Conservation (phyloP, 2,113 vertebrate species). For the Pao palembangensis region DNA sequence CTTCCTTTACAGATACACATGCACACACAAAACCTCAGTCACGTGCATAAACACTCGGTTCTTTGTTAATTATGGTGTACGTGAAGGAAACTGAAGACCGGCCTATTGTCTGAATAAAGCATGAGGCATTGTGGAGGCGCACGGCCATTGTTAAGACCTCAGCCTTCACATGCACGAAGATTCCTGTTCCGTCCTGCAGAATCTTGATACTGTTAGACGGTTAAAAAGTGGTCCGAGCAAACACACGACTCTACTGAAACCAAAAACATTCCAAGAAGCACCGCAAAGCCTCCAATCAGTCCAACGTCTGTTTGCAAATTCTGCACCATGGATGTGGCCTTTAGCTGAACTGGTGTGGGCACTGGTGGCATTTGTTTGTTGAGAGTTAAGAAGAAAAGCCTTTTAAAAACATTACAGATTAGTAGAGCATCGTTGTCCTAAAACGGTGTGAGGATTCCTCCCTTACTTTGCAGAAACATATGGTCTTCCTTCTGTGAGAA, state of each 20-base stretch:
- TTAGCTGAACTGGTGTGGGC: slow-evolving; percentile 12
- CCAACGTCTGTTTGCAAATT: slow-evolving; percentile 5
- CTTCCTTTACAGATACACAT: neutral
- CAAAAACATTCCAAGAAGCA: slow-evolving; percentile 10
- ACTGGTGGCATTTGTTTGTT: slow-evolving; percentile 26
- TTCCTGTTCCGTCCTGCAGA: neutral
- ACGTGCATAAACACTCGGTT: slow-evolving; percentile 18
- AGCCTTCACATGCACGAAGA: slow-evolving; percentile 43
- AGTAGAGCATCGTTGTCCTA: slow-evolving; percentile 26
- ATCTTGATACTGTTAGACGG: neutral
- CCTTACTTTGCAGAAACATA: slow-evolving; percentile 27
- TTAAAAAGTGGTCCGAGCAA: neutral
- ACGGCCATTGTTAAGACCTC: slow-evolving; percentile 48
- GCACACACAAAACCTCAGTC: slow-evolving; percentile 13
- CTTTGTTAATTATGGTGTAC: slow-evolving; percentile 19
- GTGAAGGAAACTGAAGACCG: slow-evolving; percentile 14
- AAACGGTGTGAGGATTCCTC: slow-evolving; percentile 14
- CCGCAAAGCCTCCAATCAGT: slow-evolving; percentile 6
- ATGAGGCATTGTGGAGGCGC: slow-evolving; percentile 20
- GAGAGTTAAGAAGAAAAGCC: slow-evolving; percentile 36
- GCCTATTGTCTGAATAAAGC: slow-evolving; percentile 22
- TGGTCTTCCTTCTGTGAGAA: slow-evolving; percentile 14
- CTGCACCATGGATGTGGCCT: slow-evolving; percentile 20
- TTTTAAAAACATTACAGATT: slow-evolving; percentile 47
- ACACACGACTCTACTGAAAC: slow-evolving; percentile 8